phyloP scores from a whole-genome alignment of 2,888 invertebrate genomes.

The Hemaris fuciformis region DNA sequence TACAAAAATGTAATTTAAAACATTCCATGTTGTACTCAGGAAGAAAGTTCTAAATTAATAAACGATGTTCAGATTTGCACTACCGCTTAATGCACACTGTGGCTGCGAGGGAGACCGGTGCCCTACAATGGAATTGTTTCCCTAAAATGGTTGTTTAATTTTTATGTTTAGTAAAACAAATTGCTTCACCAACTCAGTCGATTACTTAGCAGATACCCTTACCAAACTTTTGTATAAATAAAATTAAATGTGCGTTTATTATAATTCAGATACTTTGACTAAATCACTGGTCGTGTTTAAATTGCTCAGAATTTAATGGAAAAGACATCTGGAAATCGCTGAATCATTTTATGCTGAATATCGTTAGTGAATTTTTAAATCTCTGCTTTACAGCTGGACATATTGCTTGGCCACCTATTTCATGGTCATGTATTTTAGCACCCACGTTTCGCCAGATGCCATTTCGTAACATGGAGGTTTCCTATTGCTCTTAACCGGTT shows the following conservation, averaged over 20 bases:
- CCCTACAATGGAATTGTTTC: constrained; percentile 52
- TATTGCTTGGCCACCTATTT: no score
- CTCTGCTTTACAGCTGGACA: no score
- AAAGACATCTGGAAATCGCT: no score
- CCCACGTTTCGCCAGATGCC: no score
- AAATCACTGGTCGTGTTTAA: neutral
- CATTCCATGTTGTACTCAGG: neutral
- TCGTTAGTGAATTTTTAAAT: no score
- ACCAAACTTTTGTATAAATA: neutral
- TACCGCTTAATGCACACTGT: constrained; percentile 15
- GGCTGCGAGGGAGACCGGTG: constrained; percentile 29
- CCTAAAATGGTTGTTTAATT: constrained; percentile 56
- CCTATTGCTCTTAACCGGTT: no score
- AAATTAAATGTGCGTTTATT: neutral
- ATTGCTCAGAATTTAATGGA: no score
- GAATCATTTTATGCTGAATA: no score
- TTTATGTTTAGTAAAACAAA: constrained; percentile 58
- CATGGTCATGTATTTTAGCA: no score
- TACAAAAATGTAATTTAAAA: neutral
- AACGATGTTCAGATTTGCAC: neutral
- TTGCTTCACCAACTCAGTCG: constrained; percentile 31
- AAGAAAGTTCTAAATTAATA: neutral
- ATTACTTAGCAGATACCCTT: neutral
- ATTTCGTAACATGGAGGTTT: no score
- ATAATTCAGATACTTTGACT: neutral